Evolutionary conservation across 53 echinoderm and acorn worm species (phyloP).

Genomic region (Luidia sarsii): DNA sequence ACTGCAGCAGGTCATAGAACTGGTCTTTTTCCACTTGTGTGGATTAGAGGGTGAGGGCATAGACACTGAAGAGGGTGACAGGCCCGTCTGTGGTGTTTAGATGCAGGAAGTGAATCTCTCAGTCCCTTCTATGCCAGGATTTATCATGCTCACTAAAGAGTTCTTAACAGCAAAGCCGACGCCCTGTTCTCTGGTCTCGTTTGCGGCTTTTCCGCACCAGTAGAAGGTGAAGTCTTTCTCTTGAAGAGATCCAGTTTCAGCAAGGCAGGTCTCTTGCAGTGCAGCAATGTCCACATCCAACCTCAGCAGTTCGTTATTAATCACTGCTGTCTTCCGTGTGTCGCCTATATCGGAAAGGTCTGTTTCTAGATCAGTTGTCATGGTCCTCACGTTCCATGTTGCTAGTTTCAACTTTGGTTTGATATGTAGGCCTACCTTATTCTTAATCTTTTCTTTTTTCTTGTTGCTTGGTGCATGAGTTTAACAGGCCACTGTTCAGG

Average conservation of each 20-base stretch:
- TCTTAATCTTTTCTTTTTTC: no score
- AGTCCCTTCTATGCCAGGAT: neutral
- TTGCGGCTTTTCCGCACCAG: conserved; percentile 17
- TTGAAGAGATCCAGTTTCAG: conserved; percentile 4
- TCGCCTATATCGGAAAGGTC: no score
- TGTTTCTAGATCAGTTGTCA: no score
- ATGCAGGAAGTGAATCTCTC: conserved; percentile 17
- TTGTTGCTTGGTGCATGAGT: no score
- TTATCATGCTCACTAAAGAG: neutral
- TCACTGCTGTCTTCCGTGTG: no score
- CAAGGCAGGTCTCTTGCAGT: no score
- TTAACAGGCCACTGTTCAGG: no score
- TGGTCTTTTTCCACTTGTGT: conserved; percentile 14
- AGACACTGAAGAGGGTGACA: conserved; percentile 25
- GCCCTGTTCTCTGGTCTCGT: conserved; percentile 9
- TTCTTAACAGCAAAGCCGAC: conserved; percentile 1
- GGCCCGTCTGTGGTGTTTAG: conserved; percentile 21
- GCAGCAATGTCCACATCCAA: no score
- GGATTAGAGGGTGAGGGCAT: conserved; percentile 34
- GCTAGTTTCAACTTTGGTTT: no score
- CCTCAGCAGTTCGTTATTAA: no score
- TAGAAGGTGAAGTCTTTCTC: conserved; percentile 37
- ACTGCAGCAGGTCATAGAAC: conserved; percentile 37
- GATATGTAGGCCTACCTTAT: no score
- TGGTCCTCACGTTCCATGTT: no score